Evolutionary conservation across 92 coral and sea anemone genomes (phyloP).

Genomic region (Siderastrea radians): DNA sequence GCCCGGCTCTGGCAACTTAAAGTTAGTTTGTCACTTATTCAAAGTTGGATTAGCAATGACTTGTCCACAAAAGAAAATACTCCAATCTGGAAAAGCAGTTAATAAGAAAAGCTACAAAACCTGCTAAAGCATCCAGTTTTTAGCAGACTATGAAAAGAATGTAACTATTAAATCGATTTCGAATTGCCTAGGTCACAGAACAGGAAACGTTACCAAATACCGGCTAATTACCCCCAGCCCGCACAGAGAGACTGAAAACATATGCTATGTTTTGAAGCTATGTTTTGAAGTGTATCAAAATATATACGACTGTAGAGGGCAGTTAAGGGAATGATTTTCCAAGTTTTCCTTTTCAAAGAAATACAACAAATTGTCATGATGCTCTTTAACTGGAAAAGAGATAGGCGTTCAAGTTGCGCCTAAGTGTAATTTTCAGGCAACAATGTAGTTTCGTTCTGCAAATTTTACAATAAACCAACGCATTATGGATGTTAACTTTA

Average conservation of each 20-base stretch:
- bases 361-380: no score
- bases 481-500: not conserved
- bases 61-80: not conserved
- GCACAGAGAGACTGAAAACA: not conserved
- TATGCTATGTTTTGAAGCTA: no score
- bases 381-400: no score
- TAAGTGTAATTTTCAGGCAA: no score
- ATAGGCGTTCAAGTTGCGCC: no score
- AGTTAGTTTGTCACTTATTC: not conserved
- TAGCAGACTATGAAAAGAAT: not conserved
- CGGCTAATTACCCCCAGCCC: conserved; percentile 4
- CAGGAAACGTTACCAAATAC: conserved; percentile 19
- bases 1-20: not conserved
- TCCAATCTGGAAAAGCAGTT: not conserved
- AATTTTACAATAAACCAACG: not conserved
- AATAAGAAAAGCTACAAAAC: not conserved
- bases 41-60: not conserved
- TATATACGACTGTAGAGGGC: not conserved
- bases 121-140: not conserved
- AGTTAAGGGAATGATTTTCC: no score
- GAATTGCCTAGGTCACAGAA: conserved; percentile 12
- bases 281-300: not conserved
- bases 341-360: no score
- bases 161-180: not conserved
- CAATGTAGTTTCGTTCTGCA: not conserved